These are phyloP conservation scores for Corydoras maculifer DNA, from an alignment of 2,113 vertebrate genomes.

Conservation along the genomic window DNA sequence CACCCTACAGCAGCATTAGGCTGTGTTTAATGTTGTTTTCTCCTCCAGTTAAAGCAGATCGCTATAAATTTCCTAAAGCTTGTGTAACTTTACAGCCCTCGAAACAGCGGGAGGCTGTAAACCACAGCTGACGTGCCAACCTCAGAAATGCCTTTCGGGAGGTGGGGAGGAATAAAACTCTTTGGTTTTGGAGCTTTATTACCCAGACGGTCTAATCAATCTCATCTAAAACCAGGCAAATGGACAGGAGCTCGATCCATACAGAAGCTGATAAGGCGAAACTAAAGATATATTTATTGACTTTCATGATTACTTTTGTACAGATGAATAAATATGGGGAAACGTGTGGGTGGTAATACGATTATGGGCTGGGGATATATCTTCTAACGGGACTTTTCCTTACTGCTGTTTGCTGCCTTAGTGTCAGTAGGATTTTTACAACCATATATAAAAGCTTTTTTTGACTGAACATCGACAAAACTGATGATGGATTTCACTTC, in stretches of 20 bases:
- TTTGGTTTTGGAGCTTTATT: slow-evolving; percentile 40
- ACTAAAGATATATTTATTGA: slow-evolving; percentile 29
- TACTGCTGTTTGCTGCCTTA: neutral
- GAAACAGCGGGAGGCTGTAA: slow-evolving; percentile 27
- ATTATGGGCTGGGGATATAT: neutral
- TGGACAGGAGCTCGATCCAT: slow-evolving; percentile 30
- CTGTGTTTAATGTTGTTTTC: neutral
- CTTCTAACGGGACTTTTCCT: neutral
- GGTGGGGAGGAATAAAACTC: slow-evolving; percentile 30
- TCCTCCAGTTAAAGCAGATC: neutral
- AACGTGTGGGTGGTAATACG: slow-evolving; percentile 15
- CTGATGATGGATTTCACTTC: too few species aligned
- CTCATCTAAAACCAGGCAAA: slow-evolving; percentile 18
- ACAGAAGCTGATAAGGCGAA: slow-evolving; percentile 9
- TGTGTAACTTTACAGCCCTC: slow-evolving; percentile 25
- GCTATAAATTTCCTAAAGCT: slow-evolving; percentile 15
- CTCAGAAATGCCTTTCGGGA: slow-evolving; percentile 29
- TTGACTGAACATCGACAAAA: too few species aligned
- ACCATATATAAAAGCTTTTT: too few species aligned
- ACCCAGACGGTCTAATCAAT: slow-evolving; percentile 32
- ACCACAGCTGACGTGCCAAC: slow-evolving; percentile 20
- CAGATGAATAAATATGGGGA: slow-evolving; percentile 25
- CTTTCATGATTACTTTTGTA: slow-evolving; percentile 3
- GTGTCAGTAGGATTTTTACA: neutral
- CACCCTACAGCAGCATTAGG: neutral